Evolutionary conservation across 2,797 vertebrate genomes (phyloP), one percentile per base, ranked within the genome.

Genomic region (Lemur catta): DNA sequence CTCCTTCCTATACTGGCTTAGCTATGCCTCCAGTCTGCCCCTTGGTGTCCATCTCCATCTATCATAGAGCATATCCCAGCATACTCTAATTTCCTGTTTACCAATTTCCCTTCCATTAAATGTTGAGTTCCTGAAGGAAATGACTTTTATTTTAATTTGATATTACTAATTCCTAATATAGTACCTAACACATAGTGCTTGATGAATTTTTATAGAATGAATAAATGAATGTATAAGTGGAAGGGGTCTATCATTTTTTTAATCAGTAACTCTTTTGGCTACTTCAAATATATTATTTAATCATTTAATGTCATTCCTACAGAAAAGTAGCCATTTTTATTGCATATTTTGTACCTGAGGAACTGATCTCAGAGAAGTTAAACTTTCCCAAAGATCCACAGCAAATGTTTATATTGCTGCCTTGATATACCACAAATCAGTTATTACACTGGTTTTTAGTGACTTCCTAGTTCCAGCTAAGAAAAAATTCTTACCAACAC

Each of bases 401-500:
- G 5, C 57, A 59, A 28, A 59, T 12, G 57, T 28, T 59, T 26
- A 59, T 59, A 59, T 12, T 59, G 57, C 9, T 59, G 24, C 26
- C 57, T 59, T 10, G 11, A 12, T 59, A 28, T 69, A 24, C 43
- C 57, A 79, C 30, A 88, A 90, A 90, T 90, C 75, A 93, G 7
- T 72, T 89, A 84, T 80, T 91, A 55, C 6, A 46, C 63, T 61
- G 63, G 63, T 57, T 96, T 74, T 74, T 75, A 50, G 38, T 71
- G 69, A 59, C 67, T 75, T 91, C 43, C 33, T 78, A 63, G 46
- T 71, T 74, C 13, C 33, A 89, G 24, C n/a, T 41, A 35, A 96
- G 71, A n/a, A 76, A 75, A 88, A n/a, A 79, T n/a, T 91, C 86
- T 89, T 75, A 89, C n/a, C 38, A 86, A 43, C 20, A 52, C 78